phyloP scores from a whole-genome alignment of 1,140 invertebrate species.

The Dermatophagoides farinae region DNA sequence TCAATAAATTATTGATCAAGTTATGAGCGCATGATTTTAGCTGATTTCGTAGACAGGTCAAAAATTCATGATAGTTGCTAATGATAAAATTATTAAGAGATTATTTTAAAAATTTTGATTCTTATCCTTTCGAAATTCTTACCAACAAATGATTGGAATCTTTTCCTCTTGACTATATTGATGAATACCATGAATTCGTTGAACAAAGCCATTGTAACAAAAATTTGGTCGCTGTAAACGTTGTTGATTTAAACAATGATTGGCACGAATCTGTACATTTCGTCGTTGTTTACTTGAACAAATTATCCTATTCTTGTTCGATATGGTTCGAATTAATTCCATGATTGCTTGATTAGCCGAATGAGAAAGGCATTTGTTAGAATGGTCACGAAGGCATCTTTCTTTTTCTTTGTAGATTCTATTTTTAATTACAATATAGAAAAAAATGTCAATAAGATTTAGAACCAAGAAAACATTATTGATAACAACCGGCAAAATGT shows the following conservation, averaged over 20 bases:
- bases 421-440: background rate
- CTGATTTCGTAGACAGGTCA: background rate
- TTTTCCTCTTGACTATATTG: constrained; percentile 6
- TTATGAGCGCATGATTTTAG: background rate
- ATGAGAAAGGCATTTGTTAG: constrained; percentile 6
- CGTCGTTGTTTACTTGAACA: background rate
- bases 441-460: background rate
- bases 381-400: constrained; percentile 5
- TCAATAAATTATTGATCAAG: background rate
- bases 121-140: background rate
- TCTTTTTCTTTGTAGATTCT: background rate
- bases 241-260: background rate
- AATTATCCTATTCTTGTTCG: background rate
- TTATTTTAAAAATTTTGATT: background rate
- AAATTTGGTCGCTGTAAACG: background rate
- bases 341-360: constrained; percentile 9
- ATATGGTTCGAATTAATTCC: background rate
- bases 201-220: background rate
- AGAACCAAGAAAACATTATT: background rate
- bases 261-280: background rate
- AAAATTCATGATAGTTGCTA: background rate
- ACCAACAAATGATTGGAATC: constrained; percentile 11
- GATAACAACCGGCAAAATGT: constrained; percentile 5
- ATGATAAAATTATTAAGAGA: background rate
- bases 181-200: constrained; percentile 9